Evolutionary conservation across 1,140 invertebrate genomes (phyloP).

Genomic region (Reticulitermes speratus): DNA sequence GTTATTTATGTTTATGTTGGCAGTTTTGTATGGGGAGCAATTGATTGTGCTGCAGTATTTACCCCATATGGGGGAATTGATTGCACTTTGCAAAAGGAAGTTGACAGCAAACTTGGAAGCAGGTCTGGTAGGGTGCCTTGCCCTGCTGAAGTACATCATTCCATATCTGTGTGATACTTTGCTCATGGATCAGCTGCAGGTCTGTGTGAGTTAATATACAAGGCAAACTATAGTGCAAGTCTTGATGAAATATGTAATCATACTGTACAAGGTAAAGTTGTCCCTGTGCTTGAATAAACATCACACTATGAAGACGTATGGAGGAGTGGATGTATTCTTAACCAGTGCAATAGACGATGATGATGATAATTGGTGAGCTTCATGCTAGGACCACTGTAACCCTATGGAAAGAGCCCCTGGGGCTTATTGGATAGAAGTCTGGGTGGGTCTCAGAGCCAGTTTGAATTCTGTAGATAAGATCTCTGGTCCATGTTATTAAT

Average conservation of each 20-base stretch:
- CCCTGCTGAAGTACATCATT: conserved; percentile 76
- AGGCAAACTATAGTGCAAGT: neutral
- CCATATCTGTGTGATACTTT: conserved; percentile 80
- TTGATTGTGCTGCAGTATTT: conserved; percentile 93
- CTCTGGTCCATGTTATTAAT: too few species aligned
- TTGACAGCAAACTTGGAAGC: conserved; percentile 83
- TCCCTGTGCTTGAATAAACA: too few species aligned
- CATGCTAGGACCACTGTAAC: too few species aligned
- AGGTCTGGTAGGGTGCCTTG: conserved; percentile 80
- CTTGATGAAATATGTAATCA: neutral
- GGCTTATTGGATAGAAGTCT: too few species aligned
- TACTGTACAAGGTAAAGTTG: too few species aligned
- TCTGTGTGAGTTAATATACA: neutral
- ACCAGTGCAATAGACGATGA: too few species aligned
- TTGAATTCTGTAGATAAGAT: too few species aligned
- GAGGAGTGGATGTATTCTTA: too few species aligned
- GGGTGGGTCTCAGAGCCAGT: too few species aligned
- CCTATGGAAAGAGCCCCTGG: too few species aligned
- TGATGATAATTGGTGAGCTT: too few species aligned
- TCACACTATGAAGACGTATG: too few species aligned
- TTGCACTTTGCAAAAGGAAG: conserved; percentile 71
- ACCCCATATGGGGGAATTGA: conserved; percentile 84
- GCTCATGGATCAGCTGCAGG: conserved; percentile 77
- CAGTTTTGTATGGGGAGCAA: conserved; percentile 88
- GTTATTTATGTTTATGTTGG: neutral